Evolutionary conservation across 92 coral and sea anemone genomes (phyloP).

Genomic region (Palythoa caribaeorum): DNA sequence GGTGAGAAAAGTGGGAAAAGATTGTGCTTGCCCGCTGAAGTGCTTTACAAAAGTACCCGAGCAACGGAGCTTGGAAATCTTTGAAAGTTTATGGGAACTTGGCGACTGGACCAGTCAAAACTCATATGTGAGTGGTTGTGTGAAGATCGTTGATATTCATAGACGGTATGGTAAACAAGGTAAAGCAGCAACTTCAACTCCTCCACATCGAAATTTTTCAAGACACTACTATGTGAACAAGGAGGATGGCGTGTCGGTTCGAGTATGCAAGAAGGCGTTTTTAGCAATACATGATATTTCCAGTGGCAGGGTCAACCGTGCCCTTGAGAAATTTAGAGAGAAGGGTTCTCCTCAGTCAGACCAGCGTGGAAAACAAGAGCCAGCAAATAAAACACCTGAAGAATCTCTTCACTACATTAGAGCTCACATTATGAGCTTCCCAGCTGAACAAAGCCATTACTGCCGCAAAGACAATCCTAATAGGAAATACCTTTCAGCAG

Average conservation of each 20-base stretch:
- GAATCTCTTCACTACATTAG: constrained; percentile 51
- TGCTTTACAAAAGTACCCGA: constrained; percentile 55
- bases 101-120: constrained; percentile 62
- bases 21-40: constrained; percentile 56
- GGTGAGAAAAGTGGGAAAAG: constrained; percentile 52
- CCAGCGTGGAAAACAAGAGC: constrained; percentile 51
- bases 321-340: constrained; percentile 43
- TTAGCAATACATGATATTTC: constrained; percentile 58
- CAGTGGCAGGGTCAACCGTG: constrained; percentile 55
- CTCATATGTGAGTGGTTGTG: constrained; percentile 56
- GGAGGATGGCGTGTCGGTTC: constrained; percentile 54
- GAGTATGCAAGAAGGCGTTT: constrained; percentile 64
- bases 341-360: constrained; percentile 40
- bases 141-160: constrained; percentile 44
- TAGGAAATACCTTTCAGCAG: constrained; percentile 41
- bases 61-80: constrained; percentile 40
- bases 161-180: constrained; percentile 58
- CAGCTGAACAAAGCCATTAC: constrained; percentile 38
- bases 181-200: constrained; percentile 37
- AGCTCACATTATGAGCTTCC: constrained; percentile 53
- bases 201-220: constrained; percentile 52
- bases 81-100: constrained; percentile 57
- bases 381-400: constrained; percentile 56
- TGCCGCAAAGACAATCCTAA: constrained; percentile 57
- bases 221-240: constrained; percentile 51